Conservation (phyloP, 2,113 vertebrate genomes). For the Stigmatopora nigra region DNA sequence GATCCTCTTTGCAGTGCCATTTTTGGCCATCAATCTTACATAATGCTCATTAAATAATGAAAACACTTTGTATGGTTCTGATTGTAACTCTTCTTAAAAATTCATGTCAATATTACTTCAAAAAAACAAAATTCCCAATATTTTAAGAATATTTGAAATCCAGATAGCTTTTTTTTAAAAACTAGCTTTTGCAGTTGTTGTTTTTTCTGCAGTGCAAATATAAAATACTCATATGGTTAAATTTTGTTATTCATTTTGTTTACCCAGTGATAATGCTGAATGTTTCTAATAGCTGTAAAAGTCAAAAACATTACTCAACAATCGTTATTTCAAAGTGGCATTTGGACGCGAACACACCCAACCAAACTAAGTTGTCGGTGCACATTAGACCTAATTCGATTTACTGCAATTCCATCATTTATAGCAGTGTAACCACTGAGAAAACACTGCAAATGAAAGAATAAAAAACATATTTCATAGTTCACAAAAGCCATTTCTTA, state of each 20-base stretch:
- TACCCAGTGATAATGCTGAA: neutral
- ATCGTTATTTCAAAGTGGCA: neutral
- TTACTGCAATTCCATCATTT: slow-evolving; percentile 7
- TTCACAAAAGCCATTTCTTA: neutral
- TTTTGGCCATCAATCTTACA: too few relatives aligned
- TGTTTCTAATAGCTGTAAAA: too few relatives aligned
- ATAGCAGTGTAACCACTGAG: slow-evolving; percentile 12
- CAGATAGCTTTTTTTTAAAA: too few relatives aligned
- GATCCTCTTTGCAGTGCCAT: too few relatives aligned
- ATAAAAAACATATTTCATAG: neutral
- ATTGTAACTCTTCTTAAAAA: too few relatives aligned
- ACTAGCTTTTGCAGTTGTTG: too few relatives aligned
- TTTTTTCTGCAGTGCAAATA: too few relatives aligned
- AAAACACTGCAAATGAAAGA: slow-evolving; percentile 5
- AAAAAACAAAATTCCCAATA: too few relatives aligned
- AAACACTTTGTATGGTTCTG: too few relatives aligned
- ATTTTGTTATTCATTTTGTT: neutral
- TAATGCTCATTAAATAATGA: too few relatives aligned
- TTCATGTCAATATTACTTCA: neutral
- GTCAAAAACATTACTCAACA: neutral
- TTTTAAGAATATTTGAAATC: too few relatives aligned
- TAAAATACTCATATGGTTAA: too few relatives aligned
- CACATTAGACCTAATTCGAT: slow-evolving; percentile 4
- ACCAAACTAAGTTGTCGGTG: neutral
- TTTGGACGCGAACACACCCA: neutral